Base-by-base conservation (phyloP, 37 sponge, comb jelly and placozoan genomes). In the Hexactinellida sp. region DNA sequence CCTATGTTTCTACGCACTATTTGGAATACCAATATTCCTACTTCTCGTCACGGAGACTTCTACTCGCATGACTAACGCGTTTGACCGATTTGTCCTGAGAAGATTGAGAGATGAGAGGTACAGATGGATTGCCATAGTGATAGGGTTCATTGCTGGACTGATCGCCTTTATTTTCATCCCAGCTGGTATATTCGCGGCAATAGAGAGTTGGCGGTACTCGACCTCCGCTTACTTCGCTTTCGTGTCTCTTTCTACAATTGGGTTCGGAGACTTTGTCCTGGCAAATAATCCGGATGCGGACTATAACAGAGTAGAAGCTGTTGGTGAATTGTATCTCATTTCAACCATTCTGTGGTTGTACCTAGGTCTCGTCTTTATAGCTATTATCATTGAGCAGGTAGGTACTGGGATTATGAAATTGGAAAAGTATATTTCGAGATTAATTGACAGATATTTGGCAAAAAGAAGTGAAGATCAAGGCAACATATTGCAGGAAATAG, bases 221-320 rank as follows among this genome's bases (percentile, higher is more conserved):
- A 37, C 85, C 13, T 13, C 54, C 1, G 19, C 38, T 1, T 87
- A 87, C 34, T 87, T 36, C 51, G 3, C 25, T 10, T 87, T 87
- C 55, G 39, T 87, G 5, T 85, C 88, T 16, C 55, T 87, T 5
- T 51, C 88, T 13, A 87, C 88, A 10, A 86, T 87, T 86, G 88
- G 88, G 28, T 87, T 87, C 87, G 88, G 88, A 32, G 88, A 87
- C 38, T 87, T 51, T 87, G 88, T 87, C 5, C 3, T 82, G 1
- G 87, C 84, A 25, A 82, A 10, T 36, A 51, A 85, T 34, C 37
- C 85, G 1, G 83, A 86, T n/a, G 76, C 76, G 3, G 1, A 1
- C 3, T 63, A 63, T 23, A 63, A 23, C 13, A 23, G 5, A 16
- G 21, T 7, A 13, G 3, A 3, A 13, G n/a, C 3, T 3, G 3